These are phyloP conservation scores for Horisme vitalbata DNA, from an alignment of 2,888 invertebrate species.

Conservation along the genomic window DNA sequence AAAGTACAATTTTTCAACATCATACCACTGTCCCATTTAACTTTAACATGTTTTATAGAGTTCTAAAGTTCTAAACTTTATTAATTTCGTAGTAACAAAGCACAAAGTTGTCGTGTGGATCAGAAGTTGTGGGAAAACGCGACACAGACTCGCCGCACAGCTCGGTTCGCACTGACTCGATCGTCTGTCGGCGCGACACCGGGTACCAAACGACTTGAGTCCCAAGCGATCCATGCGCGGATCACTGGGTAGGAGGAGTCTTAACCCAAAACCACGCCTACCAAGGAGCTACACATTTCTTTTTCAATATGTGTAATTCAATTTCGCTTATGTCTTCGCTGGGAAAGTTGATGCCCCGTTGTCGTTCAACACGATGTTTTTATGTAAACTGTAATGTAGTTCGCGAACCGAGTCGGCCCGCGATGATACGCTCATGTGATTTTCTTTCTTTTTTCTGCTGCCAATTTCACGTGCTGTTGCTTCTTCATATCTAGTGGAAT, in stretches of 20 bases:
- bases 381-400: constrained; percentile 83
- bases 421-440: constrained; percentile 68
- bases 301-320: constrained; percentile 84
- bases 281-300: constrained; percentile 82
- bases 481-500: constrained; percentile 61
- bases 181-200: constrained; percentile 40
- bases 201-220: constrained; percentile 49
- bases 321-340: constrained; percentile 83
- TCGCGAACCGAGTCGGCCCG: constrained; percentile 75
- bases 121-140: constrained; percentile 55
- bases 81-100: constrained; percentile 36
- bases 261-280: constrained; percentile 75
- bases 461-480: constrained; percentile 76
- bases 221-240: constrained; percentile 75
- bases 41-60: constrained; percentile 39
- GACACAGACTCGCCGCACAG: constrained; percentile 57
- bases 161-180: constrained; percentile 57
- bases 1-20: constrained; percentile 44
- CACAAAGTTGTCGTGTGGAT: constrained; percentile 39
- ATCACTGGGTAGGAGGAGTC: constrained; percentile 75
- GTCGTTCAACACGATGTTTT: constrained; percentile 83
- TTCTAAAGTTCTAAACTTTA: constrained; percentile 53
- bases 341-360: constrained; percentile 82
- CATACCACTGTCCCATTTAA: constrained; percentile 48
- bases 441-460: constrained; percentile 67